phyloP scores from a whole-genome alignment of 2,797 vertebrate genomes.

The Vultur gryphus region DNA sequence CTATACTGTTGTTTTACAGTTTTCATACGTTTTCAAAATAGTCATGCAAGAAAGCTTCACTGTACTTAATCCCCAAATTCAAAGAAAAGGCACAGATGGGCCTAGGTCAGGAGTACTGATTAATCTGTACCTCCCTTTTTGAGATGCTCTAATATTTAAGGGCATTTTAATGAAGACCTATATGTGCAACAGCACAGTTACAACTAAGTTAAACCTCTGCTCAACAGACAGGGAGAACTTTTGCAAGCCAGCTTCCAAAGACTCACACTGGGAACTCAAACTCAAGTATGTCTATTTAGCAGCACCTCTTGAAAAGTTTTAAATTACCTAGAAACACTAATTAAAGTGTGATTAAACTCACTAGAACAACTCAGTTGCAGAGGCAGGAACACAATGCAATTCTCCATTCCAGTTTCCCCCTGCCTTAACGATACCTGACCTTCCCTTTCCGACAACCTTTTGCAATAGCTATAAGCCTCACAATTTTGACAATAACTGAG shows the following conservation, averaged over 20 bases:
- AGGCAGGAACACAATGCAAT: background rate
- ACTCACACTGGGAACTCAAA: background rate
- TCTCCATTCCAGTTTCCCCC: background rate
- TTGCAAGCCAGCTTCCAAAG: background rate
- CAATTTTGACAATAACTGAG: background rate
- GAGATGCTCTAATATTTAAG: background rate
- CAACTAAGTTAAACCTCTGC: background rate
- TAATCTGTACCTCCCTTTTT: background rate
- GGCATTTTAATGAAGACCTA: background rate
- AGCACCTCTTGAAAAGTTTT: background rate
- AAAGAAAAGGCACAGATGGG: background rate
- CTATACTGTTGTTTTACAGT: background rate
- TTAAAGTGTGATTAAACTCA: background rate
- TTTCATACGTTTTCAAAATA: background rate
- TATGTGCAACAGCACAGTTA: background rate
- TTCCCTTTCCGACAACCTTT: background rate
- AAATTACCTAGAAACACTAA: background rate
- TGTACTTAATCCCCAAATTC: background rate
- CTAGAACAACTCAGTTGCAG: background rate
- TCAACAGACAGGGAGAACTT: background rate
- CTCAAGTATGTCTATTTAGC: background rate
- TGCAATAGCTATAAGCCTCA: background rate
- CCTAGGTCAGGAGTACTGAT: background rate
- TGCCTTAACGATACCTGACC: accelerated
- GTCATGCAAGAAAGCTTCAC: background rate